A percentile compares a stretch with the other conserved stretches of the same genome.
Conservation (phyloP, 2,888 invertebrate genomes). For the Dynastes hyllus region DNA sequence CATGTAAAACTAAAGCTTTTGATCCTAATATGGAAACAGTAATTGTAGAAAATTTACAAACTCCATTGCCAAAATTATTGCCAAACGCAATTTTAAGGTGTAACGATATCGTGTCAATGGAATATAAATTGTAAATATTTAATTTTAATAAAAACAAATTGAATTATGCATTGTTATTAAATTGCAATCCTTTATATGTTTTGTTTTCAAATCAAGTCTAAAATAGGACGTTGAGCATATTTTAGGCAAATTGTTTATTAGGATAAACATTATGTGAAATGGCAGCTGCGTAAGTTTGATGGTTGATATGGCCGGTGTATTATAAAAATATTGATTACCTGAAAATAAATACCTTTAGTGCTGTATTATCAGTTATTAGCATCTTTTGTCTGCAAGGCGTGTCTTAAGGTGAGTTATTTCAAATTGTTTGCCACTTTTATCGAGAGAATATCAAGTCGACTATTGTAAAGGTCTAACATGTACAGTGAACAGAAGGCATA, state of each 20-base stretch:
- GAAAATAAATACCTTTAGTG: too few relatives aligned
- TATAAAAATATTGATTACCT: neutral
- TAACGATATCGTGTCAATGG: constrained; percentile 64
- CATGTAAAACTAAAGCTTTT: constrained; percentile 63
- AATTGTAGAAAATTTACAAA: constrained; percentile 65
- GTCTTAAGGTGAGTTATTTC: constrained; percentile 3
- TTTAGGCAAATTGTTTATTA: neutral
- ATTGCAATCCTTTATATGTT: too few relatives aligned
- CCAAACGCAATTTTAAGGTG: constrained; percentile 64
- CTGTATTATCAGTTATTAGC: too few relatives aligned
- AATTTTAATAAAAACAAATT: neutral
- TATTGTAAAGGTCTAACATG: neutral
- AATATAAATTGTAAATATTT: constrained; percentile 54
- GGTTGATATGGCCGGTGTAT: neutral
- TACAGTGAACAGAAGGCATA: neutral
- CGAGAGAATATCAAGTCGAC: neutral
- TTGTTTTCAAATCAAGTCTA: too few relatives aligned
- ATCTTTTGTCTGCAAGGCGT: too few relatives aligned
- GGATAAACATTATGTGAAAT: neutral
- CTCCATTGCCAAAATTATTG: constrained; percentile 60
- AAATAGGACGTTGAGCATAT: too few relatives aligned
- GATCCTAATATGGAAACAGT: constrained; percentile 65
- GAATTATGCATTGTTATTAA: too few relatives aligned
- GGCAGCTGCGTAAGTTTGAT: neutral
- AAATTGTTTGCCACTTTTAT: neutral